Conservation (phyloP, 2,888 invertebrate genomes). For the Julus scanicus region DNA sequence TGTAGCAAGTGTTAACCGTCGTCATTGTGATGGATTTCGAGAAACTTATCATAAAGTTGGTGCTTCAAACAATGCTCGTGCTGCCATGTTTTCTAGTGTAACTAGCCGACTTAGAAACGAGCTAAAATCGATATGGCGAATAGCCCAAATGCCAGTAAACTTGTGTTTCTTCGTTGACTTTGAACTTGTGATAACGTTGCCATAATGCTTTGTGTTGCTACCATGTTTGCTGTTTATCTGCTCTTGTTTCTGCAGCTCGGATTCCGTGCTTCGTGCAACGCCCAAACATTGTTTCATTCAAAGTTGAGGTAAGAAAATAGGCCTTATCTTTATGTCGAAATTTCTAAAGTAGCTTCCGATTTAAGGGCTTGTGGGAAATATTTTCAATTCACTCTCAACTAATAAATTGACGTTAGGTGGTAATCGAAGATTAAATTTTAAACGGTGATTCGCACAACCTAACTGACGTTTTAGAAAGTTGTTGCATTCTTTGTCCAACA, state of each 20-base stretch:
- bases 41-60: not conserved
- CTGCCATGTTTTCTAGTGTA: not conserved
- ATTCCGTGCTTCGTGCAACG: not conserved
- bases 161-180: slow-evolving; percentile 35
- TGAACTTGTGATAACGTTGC: not conserved
- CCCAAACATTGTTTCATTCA: not conserved
- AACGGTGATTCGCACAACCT: not conserved
- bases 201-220: not conserved
- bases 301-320: not conserved
- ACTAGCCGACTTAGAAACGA: not conserved
- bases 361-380: not conserved
- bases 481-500: not conserved
- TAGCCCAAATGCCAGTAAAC: not conserved
- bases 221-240: not conserved
- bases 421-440: too few relatives aligned
- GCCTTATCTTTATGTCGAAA: not conserved
- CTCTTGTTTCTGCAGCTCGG: not conserved
- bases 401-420: not conserved
- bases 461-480: not conserved
- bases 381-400: not conserved
- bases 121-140: not conserved
- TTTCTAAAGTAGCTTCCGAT: not conserved
- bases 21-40: not conserved
- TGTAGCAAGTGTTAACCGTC: not conserved
- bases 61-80: not conserved